phyloP scores from a whole-genome alignment of 1,140 invertebrate species.

The Bactericera cockerelli region DNA sequence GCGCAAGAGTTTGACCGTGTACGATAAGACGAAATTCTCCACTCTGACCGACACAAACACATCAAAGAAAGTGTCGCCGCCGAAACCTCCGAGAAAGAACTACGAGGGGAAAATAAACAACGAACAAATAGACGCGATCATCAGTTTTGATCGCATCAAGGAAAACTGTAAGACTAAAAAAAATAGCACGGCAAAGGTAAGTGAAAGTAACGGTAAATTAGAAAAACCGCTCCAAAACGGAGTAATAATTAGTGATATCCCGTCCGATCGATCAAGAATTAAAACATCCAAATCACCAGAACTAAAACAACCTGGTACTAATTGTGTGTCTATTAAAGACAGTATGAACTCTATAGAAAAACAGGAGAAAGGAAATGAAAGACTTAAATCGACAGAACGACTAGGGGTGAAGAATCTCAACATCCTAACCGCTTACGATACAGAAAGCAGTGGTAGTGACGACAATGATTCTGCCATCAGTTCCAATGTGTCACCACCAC shows the following conservation, averaged over 20 bases:
- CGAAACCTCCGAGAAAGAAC: constrained; percentile 15
- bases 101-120: constrained; percentile 13
- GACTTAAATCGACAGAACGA: constrained; percentile 18
- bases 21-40: constrained; percentile 27
- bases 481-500: constrained; percentile 49
- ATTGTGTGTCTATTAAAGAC: too few relatives aligned
- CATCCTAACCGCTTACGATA: neutral
- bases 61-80: neutral
- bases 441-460: constrained; percentile 42
- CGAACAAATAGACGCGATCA: constrained; percentile 8
- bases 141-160: constrained; percentile 27
- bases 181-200: neutral
- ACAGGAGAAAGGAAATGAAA: constrained; percentile 24
- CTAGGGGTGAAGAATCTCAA: constrained; percentile 21
- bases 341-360: neutral
- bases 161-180: constrained; percentile 33
- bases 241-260: neutral
- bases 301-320: too few relatives aligned
- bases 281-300: too few relatives aligned
- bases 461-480: constrained; percentile 76
- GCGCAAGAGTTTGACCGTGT: constrained; percentile 50
- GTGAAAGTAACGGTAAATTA: neutral
- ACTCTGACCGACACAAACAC: neutral
- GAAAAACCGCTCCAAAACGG: neutral
- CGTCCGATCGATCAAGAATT: neutral